Base-by-base conservation (phyloP, 2,113 vertebrate genomes). In the Platichthys stellatus region DNA sequence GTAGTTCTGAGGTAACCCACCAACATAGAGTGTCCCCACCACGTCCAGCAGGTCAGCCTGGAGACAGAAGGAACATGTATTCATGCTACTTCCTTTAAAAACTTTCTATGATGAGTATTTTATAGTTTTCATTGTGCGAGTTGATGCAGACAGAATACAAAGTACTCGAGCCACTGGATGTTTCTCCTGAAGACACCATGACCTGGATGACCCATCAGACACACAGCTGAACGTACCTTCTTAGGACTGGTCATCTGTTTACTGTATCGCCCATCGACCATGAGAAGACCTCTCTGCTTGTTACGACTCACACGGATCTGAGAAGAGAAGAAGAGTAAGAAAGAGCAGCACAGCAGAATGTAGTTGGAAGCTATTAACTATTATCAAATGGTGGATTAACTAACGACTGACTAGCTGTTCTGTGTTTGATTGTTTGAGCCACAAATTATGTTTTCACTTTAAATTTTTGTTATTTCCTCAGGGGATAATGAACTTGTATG, bases 31-130 rank as follows among this genome's bases (percentile, higher is more conserved):
- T 88, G 94, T 92, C 54, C 98, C 98, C 60, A 99, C 97, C 65
- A 99, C 98, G 69, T 99, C 98, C 74, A 99, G 78, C 81, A 99
- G 96, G 78, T 98, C 97, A 0, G 98, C 97, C 92, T 93, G 77
- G 51, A 12, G 14, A 63, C 15, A 60, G 0, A 12, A 76, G 20
- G 0, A 24, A 11, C 54, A 1, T 57, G 10, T 24, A 5, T 24
- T 57, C 4, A 57, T 23, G 3, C 51, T n/a, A 13, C 10, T 49
- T 31, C 28, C 28, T 31, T 31, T 18, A 18, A 17, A 31, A 31
- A 31, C 31, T 17, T n/a, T 53, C 15, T 53, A 20, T 18, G 15
- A n/a, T 53, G 15, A 53, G 5, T 6, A 51, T 20, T 53, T 7
- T 7, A 31, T 31, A 53, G 14, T 53, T 56, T 26, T 26, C 11